A percentile compares a stretch with the other conserved stretches of the same genome.
These are phyloP conservation scores for Campoletis sonorensis DNA, from an alignment of 1,140 invertebrate genomes.

Conservation along the genomic window DNA sequence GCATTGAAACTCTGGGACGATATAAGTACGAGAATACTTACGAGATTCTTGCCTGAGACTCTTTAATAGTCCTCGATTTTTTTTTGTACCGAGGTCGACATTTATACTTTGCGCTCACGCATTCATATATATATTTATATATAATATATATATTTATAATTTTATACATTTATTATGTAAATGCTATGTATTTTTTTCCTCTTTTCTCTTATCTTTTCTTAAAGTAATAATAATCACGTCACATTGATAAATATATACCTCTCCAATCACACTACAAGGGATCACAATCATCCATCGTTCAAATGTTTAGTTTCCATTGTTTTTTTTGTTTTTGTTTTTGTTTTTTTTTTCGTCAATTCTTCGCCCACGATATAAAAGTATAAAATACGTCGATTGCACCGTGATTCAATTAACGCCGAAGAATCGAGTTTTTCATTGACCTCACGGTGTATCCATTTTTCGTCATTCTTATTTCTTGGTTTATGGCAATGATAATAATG, in stretches of 20 bases:
- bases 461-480: neutral
- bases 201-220: constrained; percentile 29
- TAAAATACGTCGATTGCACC: constrained; percentile 60
- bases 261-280: constrained; percentile 51
- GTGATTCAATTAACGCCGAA: constrained; percentile 5
- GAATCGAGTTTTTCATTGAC: constrained; percentile 8
- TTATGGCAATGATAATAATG: neutral
- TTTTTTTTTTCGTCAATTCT: neutral
- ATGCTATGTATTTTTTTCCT: constrained; percentile 41
- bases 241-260: constrained; percentile 58
- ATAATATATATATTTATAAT: constrained; percentile 45
- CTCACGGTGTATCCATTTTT: constrained; percentile 1
- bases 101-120: neutral
- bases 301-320: neutral
- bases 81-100: constrained; percentile 23
- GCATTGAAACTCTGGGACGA: constrained; percentile 46
- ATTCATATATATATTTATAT: constrained; percentile 26
- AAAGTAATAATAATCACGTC: constrained; percentile 54
- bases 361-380: constrained; percentile 68
- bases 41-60: constrained; percentile 28
- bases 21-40: constrained; percentile 36
- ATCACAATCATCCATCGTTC: constrained; percentile 58
- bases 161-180: constrained; percentile 46
- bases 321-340: too few relatives aligned
- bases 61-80: constrained; percentile 5